These are phyloP conservation scores for Caloenas nicobarica DNA, from an alignment of 2,113 vertebrate species.

Conservation along the genomic window DNA sequence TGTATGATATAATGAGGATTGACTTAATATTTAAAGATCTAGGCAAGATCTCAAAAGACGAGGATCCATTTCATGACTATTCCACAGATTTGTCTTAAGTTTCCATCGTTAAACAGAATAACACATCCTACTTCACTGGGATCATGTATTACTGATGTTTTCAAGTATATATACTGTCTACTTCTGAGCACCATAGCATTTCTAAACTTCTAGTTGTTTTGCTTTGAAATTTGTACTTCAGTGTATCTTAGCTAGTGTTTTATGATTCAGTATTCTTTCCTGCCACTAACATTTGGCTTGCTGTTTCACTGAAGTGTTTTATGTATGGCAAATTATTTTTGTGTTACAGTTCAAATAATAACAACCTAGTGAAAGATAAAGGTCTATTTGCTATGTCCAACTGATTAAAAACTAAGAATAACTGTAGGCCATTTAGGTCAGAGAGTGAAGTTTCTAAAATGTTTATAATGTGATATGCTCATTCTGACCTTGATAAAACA, in stretches of 20 bases:
- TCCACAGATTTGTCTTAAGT: background rate
- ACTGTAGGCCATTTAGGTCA: background rate
- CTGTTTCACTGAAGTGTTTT: background rate
- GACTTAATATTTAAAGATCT: background rate
- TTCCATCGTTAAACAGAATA: background rate
- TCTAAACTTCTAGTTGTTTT: background rate
- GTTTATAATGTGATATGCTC: background rate
- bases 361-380: background rate
- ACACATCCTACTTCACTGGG: background rate
- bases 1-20: background rate
- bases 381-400: background rate
- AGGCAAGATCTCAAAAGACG: background rate
- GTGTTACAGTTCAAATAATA: background rate
- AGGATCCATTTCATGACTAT: background rate
- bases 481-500: constrained; percentile 6
- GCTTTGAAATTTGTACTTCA: background rate
- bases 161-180: background rate
- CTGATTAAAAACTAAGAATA: background rate
- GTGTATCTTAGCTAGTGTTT: background rate
- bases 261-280: background rate
- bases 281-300: background rate
- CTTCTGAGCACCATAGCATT: background rate
- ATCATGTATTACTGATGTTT: background rate
- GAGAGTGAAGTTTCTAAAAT: constrained; percentile 26
- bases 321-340: background rate